Evolutionary conservation across 64 coral and sea anemone genomes (phyloP).

Genomic region (Porites australiensis): DNA sequence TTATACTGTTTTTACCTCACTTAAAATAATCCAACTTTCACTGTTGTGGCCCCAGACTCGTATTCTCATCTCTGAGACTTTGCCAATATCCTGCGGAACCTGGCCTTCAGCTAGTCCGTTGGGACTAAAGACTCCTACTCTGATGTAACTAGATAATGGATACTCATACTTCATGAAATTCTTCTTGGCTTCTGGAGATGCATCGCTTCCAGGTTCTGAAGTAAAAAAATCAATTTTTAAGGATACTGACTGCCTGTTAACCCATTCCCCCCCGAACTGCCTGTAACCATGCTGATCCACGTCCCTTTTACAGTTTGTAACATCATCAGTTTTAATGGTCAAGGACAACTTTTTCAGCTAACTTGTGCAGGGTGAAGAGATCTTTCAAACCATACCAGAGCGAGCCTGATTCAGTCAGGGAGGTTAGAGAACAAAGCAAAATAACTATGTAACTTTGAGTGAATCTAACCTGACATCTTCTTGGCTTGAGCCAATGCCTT

Average conservation of each 20-base stretch:
- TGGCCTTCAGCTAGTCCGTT: slow-evolving; percentile 76
- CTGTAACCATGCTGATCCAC: too few relatives aligned
- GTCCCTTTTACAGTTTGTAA: too few relatives aligned
- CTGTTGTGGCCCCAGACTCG: slow-evolving; percentile 80
- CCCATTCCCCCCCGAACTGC: too few relatives aligned
- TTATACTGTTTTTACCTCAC: slow-evolving; percentile 75
- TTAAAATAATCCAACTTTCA: slow-evolving; percentile 95
- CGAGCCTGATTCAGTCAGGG: too few relatives aligned
- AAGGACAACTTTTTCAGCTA: too few relatives aligned
- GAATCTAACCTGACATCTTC: slow-evolving; percentile 63
- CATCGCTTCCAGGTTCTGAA: slow-evolving; percentile 38
- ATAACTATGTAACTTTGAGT: neutral
- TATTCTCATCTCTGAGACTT: slow-evolving; percentile 89
- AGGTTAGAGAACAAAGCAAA: neutral
- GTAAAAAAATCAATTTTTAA: neutral
- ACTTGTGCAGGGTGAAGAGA: too few relatives aligned
- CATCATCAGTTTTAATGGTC: too few relatives aligned
- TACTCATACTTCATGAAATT: slow-evolving; percentile 81
- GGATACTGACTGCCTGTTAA: too few relatives aligned
- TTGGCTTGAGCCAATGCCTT: slow-evolving; percentile 49
- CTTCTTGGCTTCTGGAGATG: slow-evolving; percentile 87
- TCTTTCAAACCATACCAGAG: too few relatives aligned
- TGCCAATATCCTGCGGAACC: slow-evolving; percentile 71
- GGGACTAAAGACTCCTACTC: slow-evolving; percentile 72
- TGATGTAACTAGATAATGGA: slow-evolving; percentile 59